Conservation (phyloP, 2,797 vertebrate species). For the Morelia viridis region DNA sequence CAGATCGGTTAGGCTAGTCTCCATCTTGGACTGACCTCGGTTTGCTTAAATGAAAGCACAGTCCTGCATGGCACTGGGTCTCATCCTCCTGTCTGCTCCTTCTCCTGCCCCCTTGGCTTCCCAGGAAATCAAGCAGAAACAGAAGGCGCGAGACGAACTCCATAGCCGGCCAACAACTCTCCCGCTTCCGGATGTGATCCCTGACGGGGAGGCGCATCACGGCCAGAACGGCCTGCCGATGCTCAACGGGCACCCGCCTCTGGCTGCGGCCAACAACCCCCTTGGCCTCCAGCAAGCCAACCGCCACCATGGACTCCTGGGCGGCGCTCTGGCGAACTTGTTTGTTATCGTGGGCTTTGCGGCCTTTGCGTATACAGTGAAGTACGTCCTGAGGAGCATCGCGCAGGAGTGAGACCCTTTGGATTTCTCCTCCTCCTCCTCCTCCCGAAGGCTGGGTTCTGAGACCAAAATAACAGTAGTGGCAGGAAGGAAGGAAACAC, state of each 20-base stretch:
- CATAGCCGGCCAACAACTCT: slow-evolving; percentile 84
- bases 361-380: slow-evolving; percentile 95
- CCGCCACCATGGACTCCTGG: slow-evolving; percentile 95
- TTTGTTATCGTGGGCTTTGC: slow-evolving; percentile 97
- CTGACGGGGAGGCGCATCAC: slow-evolving; percentile 86
- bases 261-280: slow-evolving; percentile 74
- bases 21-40: neutral
- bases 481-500: slow-evolving; percentile 47
- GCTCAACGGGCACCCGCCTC: slow-evolving; percentile 79
- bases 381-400: slow-evolving; percentile 96
- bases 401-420: slow-evolving; percentile 87
- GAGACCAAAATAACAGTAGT: slow-evolving; percentile 69
- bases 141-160: slow-evolving; percentile 88
- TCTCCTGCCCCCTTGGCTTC: neutral
- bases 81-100: no score
- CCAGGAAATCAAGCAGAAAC: slow-evolving; percentile 94
- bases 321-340: slow-evolving; percentile 92
- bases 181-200: slow-evolving; percentile 92
- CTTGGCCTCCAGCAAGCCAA: slow-evolving; percentile 88
- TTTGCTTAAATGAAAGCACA: neutral
- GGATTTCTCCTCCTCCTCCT: neutral
- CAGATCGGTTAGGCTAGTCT: neutral
- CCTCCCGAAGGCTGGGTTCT: slow-evolving; percentile 26
- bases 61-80: neutral
- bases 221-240: slow-evolving; percentile 84